These are phyloP conservation scores for Alligator sinensis DNA, from an alignment of 2,113 vertebrate species.

Conservation along the genomic window DNA sequence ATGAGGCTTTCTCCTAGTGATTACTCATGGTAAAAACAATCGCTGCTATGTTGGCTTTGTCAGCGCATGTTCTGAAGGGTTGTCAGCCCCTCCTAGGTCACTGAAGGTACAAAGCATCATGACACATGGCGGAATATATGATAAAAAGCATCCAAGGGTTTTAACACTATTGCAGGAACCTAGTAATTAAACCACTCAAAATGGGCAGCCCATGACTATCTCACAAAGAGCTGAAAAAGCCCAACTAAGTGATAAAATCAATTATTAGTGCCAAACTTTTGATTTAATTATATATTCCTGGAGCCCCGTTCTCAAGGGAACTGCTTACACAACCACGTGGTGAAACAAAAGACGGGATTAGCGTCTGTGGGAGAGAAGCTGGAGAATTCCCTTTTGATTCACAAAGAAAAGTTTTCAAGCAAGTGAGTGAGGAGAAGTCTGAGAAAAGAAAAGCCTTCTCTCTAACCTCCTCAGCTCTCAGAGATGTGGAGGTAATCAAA, in stretches of 20 bases:
- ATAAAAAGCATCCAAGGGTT: not conserved
- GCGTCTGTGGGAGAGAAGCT: conserved; percentile 58
- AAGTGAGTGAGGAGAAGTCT: not conserved
- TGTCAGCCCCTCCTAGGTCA: conserved; percentile 60
- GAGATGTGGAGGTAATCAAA: conserved; percentile 13
- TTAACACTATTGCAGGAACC: conserved; percentile 7
- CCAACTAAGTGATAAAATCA: conserved; percentile 68
- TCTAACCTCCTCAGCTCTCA: not conserved
- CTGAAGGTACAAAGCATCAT: conserved; percentile 4
- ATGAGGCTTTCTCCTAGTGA: conserved; percentile 6
- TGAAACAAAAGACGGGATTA: conserved; percentile 79
- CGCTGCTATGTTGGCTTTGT: conserved; percentile 36
- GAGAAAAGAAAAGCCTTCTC: not conserved
- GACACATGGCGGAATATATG: not conserved
- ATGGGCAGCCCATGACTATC: conserved; percentile 15
- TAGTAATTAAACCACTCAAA: conserved; percentile 73
- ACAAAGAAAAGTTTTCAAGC: not conserved
- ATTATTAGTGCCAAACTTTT: conserved; percentile 69
- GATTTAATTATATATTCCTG: conserved; percentile 78
- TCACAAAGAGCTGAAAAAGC: conserved; percentile 73
- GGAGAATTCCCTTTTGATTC: conserved; percentile 41
- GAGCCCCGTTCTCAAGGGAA: conserved; percentile 69
- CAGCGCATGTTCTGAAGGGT: conserved; percentile 41
- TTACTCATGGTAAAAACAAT: conserved; percentile 49
- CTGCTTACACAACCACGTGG: conserved; percentile 71